Evolutionary conservation across 2,888 invertebrate species (phyloP).

Genomic region (Gryllus longicercus): DNA sequence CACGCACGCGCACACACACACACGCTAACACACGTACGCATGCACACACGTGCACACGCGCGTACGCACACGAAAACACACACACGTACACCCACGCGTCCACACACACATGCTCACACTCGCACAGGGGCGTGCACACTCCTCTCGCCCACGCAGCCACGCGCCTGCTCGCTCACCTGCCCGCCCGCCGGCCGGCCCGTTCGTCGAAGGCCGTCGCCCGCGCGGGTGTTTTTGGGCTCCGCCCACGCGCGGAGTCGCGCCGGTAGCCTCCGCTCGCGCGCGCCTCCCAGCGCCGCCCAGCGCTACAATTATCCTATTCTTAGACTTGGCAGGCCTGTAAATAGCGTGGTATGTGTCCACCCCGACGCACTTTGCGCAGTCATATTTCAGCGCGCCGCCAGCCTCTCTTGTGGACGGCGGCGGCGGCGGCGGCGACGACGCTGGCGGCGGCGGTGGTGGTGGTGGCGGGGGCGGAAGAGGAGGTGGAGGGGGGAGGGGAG

Average conservation of each 20-base stretch:
- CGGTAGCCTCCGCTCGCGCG: neutral
- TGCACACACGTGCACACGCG: too few relatives aligned
- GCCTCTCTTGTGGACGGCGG: neutral
- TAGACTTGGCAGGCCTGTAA: constrained; percentile 17
- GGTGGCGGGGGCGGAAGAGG: neutral
- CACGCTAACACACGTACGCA: too few relatives aligned
- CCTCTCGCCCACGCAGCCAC: too few relatives aligned
- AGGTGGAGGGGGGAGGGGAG: neutral
- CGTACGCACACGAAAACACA: too few relatives aligned
- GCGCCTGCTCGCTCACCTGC: too few relatives aligned
- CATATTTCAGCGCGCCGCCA: neutral
- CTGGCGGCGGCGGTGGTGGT: neutral
- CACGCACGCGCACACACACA: too few relatives aligned
- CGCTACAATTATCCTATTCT: constrained; percentile 7
- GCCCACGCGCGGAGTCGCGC: neutral
- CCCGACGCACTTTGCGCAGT: constrained; percentile 11
- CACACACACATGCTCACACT: too few relatives aligned
- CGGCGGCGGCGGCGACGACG: neutral
- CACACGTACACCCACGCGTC: too few relatives aligned
- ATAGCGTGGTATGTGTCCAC: constrained; percentile 17
- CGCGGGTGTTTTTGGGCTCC: neutral
- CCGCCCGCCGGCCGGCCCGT: too few relatives aligned
- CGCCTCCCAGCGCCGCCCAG: neutral
- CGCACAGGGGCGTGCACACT: too few relatives aligned
- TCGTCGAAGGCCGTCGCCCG: too few relatives aligned